These are phyloP conservation scores for Chloroceryle aenea DNA, from an alignment of 2,113 vertebrate genomes.

Conservation along the genomic window DNA sequence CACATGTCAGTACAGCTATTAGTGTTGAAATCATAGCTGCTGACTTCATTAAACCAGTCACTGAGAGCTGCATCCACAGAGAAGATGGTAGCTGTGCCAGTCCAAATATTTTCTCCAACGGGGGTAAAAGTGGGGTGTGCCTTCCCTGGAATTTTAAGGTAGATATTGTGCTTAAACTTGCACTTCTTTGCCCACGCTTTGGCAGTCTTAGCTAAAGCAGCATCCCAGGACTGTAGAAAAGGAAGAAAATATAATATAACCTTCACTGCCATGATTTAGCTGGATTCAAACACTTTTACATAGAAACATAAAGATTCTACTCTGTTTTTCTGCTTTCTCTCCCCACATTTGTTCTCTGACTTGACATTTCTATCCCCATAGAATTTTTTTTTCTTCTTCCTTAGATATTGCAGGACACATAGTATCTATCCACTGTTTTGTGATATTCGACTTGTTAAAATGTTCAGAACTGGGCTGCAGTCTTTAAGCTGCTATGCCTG, in stretches of 20 bases:
- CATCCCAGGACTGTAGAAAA: constrained; percentile 76
- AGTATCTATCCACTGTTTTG: background rate
- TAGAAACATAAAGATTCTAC: background rate
- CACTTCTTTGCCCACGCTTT: constrained; percentile 78
- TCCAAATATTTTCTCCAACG: constrained; percentile 80
- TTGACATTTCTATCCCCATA: background rate
- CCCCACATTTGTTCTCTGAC: background rate
- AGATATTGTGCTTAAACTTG: constrained; percentile 41
- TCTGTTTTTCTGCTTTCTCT: background rate
- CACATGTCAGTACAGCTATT: constrained; percentile 14
- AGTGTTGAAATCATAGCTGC: constrained; percentile 58
- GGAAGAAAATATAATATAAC: background rate
- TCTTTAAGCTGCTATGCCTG: background rate
- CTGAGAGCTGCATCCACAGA: constrained; percentile 54
- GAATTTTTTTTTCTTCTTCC: background rate
- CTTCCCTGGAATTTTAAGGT: constrained; percentile 45
- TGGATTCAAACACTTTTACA: background rate
- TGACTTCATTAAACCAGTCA: constrained; percentile 67
- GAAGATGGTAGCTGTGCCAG: constrained; percentile 63
- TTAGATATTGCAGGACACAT: background rate
- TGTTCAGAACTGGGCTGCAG: background rate
- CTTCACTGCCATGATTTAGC: background rate
- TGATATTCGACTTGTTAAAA: background rate
- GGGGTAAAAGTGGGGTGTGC: constrained; percentile 64
- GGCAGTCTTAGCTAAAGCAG: constrained; percentile 76